Evolutionary conservation across 2,888 invertebrate species (phyloP), one percentile per base, ranked within the genome.

Genomic region (Pyrrhia umbra): DNA sequence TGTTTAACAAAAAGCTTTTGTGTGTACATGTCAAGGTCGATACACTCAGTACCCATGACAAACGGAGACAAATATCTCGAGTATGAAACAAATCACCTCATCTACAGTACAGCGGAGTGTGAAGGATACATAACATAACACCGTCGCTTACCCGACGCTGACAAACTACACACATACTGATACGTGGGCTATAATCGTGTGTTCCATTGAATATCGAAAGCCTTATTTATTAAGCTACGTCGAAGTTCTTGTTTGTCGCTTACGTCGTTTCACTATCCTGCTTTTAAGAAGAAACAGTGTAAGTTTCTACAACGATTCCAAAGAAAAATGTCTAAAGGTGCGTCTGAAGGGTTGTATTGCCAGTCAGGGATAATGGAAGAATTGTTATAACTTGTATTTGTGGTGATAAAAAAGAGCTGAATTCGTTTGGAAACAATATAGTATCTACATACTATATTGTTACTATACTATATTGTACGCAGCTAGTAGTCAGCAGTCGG

Each of bases 51-150:
- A 27, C 62, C 56, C 34, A 21, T 25, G 34, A 61, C 49, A 55
- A 45, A 39, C 55, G 21, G 50, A 50, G 55, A 57, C 61, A 50
- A 56, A 66, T 71, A 50, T 76, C 58, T 65, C 50, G 52, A 59
- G 25, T 42, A 34, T 63, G 43, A 59, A 63, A 60, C 49, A 67
- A 72, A 77, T 80, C 43, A 54, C 46, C 46, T 63, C 66, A 58
- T 77, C 58, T 56, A 62, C 77, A 77, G 54, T 45, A 64, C 64
- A n/a, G 49, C 55, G 51, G 37, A 45, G 59, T 30, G 47, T 39
- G 46, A 67, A 21, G 79, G 72, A 76, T 55, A 66, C 50, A 50
- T 72, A 55, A 49, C 54, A 58, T 45, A 63, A 75, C 34, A 45
- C 39, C 47, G 20, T 30, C 40, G 42, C 25, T 40, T 45, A 50